Conservation (phyloP, 2,888 invertebrate genomes). For the Ligdia adustata region DNA sequence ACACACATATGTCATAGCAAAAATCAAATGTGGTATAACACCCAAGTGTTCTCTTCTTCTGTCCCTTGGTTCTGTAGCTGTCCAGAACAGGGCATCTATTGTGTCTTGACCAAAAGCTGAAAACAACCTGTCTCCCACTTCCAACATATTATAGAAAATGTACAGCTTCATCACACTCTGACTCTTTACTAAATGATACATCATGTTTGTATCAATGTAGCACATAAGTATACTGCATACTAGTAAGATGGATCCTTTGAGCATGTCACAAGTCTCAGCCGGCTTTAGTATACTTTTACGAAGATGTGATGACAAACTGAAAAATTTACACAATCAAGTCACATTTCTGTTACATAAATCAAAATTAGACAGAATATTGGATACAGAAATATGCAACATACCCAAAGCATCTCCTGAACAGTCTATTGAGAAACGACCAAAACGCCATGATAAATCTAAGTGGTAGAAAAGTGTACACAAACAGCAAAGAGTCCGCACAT, state of each 20-base stretch:
- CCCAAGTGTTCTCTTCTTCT: constrained; percentile 93
- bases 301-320: constrained; percentile 63
- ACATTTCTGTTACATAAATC: too few species aligned
- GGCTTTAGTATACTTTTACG: constrained; percentile 88
- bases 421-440: constrained; percentile 90
- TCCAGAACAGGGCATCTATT: constrained; percentile 99
- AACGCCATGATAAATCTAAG: constrained; percentile 94
- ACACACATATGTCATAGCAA: constrained; percentile 97
- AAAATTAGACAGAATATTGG: too few species aligned
- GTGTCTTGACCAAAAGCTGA: constrained; percentile 99
- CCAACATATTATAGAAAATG: constrained; percentile 99
- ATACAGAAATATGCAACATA: constrained; percentile 68
- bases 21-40: constrained; percentile 94
- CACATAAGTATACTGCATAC: constrained; percentile 93
- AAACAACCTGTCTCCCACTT: constrained; percentile 97
- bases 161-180: constrained; percentile 99
- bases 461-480: constrained; percentile 98
- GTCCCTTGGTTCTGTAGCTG: constrained; percentile 97
- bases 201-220: constrained; percentile 98
- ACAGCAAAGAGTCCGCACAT: constrained; percentile 98
- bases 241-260: constrained; percentile 95
- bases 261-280: constrained; percentile 97
- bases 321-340: too few species aligned
- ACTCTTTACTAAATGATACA: constrained; percentile 98
- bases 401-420: constrained; percentile 90